Evolutionary conservation across 2,888 invertebrate genomes (phyloP), one percentile per base, ranked within the genome.

Genomic region (Bedellia somnulentella): DNA sequence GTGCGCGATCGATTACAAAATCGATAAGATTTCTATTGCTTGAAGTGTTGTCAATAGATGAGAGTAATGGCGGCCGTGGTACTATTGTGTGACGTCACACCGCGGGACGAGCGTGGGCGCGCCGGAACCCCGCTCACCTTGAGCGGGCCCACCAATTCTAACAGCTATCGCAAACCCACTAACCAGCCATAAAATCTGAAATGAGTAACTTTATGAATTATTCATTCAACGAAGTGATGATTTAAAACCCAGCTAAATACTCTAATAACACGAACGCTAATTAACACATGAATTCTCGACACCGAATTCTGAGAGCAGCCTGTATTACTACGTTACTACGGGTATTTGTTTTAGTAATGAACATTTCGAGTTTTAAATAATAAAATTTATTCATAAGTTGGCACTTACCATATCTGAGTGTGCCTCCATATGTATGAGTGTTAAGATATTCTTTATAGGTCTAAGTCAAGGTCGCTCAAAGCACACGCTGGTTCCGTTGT

Each of bases 271-370:
- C 29, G 33, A 29, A 29, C 12, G 16, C 26, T 33, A 33, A 29
- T 33, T 29, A 29, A 22, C 23, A 17, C n/a, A 27, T 9, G 26
- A 15, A 29, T 21, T 12, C 29, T 33, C 22, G 29, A 22, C n/a
- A 21, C 33, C 17, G 24, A 33, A 24, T 15, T 27, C 27, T 8
- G 12, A 11, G 13, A 62, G 43, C 71, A 73, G 46, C 71, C 73
- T 75, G 68, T 71, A 60, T 54, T 68, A 71, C 73, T 71, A 71
- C 66, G 62, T 45, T 51, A 24, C 50, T 61, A 67, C 70, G 66
- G 61, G 61, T 73, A 71, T 75, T 75, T 73, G 73, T 75, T 75
- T 75, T 75, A 73, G 75, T 75, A 75, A 75, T 73, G 70, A 73
- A 75, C 73, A 67, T 70, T 63, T 67, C 58, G 59, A 64, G 66